Conservation (phyloP, 2,888 invertebrate species). For the Trachelus tabidus region DNA sequence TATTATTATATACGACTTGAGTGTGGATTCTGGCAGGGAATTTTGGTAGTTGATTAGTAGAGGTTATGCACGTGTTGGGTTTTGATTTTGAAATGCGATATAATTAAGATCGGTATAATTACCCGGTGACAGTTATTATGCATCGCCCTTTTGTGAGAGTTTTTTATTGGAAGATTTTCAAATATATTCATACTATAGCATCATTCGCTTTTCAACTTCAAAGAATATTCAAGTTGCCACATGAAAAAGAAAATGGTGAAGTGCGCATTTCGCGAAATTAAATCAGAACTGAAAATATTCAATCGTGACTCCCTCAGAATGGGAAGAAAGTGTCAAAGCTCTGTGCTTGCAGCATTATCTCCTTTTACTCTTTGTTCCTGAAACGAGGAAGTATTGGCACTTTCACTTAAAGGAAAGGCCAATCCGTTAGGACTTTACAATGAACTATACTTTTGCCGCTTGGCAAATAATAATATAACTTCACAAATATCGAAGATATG, state of each 20-base stretch:
- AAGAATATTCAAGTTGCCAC: slow-evolving; percentile 15
- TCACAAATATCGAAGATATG: not conserved
- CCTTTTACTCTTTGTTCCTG: not conserved
- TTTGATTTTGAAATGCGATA: not conserved
- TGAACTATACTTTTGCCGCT: not conserved
- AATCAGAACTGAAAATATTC: slow-evolving; percentile 20
- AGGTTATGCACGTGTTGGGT: not conserved
- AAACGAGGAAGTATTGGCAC: not conserved
- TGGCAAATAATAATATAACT: not conserved
- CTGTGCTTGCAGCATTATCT: not conserved
- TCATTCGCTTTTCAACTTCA: slow-evolving; percentile 10
- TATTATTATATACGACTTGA: not conserved
- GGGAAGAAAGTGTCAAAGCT: not conserved
- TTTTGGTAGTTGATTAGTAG: not conserved
- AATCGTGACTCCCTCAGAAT: slow-evolving; percentile 13
- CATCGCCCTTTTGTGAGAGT: not conserved
- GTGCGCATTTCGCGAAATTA: slow-evolving; percentile 13
- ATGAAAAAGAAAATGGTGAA: slow-evolving; percentile 16
- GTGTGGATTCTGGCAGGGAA: not conserved
- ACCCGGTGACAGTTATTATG: slow-evolving; percentile 1
- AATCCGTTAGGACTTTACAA: not conserved
- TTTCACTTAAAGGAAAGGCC: not conserved
- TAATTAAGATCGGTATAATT: not conserved
- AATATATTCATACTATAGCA: not conserved
- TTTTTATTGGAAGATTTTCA: slow-evolving; percentile 1